Evolutionary conservation across 2,888 invertebrate genomes (phyloP), one percentile per base, ranked within the genome.

Genomic region (Notodonta dromedarius): DNA sequence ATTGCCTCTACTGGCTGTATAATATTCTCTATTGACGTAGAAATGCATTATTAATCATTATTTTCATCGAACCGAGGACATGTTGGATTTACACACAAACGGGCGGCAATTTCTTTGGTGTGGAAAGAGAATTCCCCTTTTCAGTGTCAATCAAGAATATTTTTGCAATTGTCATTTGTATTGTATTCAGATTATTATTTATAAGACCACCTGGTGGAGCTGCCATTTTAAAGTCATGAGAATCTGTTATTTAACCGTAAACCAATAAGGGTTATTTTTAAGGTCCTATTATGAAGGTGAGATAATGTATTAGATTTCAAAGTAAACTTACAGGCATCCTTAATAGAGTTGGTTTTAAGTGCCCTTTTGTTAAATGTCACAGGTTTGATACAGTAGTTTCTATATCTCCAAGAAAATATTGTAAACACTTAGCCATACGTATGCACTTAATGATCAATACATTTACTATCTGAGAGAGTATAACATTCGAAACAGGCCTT

Each of bases 51-150:
- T 71, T 69, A 69, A 70, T 68, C 51, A 71, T 67, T 53, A 58
- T 61, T 55, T 14, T 48, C 40, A 46, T 48, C 32, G 7, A 46
- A 48, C 46, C 62, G 40, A 62, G 60, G 51, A 46, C 60, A 42
- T 50, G 40, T 32, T 11, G 32, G 32, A 71, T 71, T 71, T 62
- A 63, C 73, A 71, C 73, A 71, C 70, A 71, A 71, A 72, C 60
- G 53, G 50, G 56, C 56, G 6, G 14, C 48, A 14, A 48, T 51
- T 8, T 57, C 50, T 58, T 54, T 24, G 39, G 54, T 62, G 56
- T 63, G 66, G 55, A 59, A 63, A 73, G 66, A 16, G 60, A 72
- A 71, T 66, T 72, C 56, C 48, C 24, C 14, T 48, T 48, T 48
- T 48, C 48, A 48, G 35, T 48, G 48, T 14, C 14, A n/a, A 11